A percentile compares a stretch with the other conserved stretches of the same genome.
phyloP scores from a whole-genome alignment of 2,797 vertebrate genomes.

The Anableps anableps region DNA sequence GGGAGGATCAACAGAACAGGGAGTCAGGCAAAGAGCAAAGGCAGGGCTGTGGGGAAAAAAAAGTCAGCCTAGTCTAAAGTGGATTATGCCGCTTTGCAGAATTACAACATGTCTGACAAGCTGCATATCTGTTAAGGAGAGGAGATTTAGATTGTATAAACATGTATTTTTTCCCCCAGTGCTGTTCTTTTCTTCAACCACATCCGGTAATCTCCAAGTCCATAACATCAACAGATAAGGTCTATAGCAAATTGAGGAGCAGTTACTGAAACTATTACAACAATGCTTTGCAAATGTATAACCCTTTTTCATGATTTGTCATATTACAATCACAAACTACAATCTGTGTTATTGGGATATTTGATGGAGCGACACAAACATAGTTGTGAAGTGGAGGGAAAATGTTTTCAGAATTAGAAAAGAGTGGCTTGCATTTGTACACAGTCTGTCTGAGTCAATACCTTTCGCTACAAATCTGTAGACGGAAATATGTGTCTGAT shows the following conservation, averaged over 20 bases:
- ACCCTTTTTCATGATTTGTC: neutral
- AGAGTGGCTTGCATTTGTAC: neutral
- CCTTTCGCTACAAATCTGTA: neutral
- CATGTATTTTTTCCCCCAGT: constrained; percentile 58
- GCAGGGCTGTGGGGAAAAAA: constrained; percentile 65
- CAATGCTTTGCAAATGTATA: constrained; percentile 11
- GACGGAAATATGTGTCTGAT: neutral
- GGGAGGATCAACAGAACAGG: constrained; percentile 74
- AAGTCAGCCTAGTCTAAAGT: constrained; percentile 77
- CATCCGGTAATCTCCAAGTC: constrained; percentile 66
- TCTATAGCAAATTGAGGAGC: constrained; percentile 47
- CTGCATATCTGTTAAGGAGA: constrained; percentile 80
- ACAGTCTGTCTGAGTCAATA: neutral
- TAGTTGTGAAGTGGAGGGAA: neutral
- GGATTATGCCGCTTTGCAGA: constrained; percentile 81
- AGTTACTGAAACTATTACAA: constrained; percentile 62
- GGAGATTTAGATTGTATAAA: constrained; percentile 77
- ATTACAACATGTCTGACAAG: constrained; percentile 82
- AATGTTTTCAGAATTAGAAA: neutral
- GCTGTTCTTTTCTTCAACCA: constrained; percentile 76
- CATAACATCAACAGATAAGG: constrained; percentile 61
- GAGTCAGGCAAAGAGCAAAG: constrained; percentile 75
- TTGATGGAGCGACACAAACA: neutral
- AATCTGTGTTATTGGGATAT: neutral
- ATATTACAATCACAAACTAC: neutral